These are phyloP conservation scores for Geococcyx californianus DNA, from an alignment of 2,113 vertebrate genomes.

Conservation along the genomic window DNA sequence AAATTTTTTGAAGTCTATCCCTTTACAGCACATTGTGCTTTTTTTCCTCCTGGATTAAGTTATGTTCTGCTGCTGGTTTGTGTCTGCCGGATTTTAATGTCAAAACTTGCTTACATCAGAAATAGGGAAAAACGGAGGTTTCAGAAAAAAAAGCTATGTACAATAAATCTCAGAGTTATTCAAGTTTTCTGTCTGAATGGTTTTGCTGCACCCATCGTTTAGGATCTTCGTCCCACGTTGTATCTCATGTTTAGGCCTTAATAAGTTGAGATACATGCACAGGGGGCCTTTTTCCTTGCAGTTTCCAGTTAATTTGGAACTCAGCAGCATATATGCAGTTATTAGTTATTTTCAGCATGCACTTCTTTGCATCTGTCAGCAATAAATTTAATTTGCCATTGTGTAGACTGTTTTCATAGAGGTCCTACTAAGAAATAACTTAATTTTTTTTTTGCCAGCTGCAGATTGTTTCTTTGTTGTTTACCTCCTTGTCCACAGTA, in stretches of 20 bases:
- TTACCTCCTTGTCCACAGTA: not conserved
- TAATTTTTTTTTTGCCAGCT: conserved; percentile 31
- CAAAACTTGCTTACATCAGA: not conserved
- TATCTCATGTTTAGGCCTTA: not conserved
- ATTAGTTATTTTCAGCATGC: conserved; percentile 23
- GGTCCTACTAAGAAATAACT: conserved; percentile 20
- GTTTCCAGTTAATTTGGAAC: conserved; percentile 36
- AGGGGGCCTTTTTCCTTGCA: not conserved
- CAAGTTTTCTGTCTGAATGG: not conserved
- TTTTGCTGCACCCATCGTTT: not conserved
- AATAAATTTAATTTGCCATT: conserved; percentile 44
- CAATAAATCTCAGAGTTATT: not conserved
- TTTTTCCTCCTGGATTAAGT: not conserved
- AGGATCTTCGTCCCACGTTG: not conserved
- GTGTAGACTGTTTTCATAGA: not conserved
- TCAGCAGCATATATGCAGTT: not conserved
- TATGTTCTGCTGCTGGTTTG: not conserved
- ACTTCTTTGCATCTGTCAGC: conserved; percentile 32
- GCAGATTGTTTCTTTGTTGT: conserved; percentile 23
- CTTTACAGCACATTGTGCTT: not conserved
- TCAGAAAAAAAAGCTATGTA: not conserved
- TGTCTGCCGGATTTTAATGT: not conserved
- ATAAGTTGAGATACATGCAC: not conserved
- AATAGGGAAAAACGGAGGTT: not conserved
- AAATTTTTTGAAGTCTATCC: not conserved